These are phyloP conservation scores for Condylura cristata DNA, from an alignment of 2,113 vertebrate species.

Conservation along the genomic window DNA sequence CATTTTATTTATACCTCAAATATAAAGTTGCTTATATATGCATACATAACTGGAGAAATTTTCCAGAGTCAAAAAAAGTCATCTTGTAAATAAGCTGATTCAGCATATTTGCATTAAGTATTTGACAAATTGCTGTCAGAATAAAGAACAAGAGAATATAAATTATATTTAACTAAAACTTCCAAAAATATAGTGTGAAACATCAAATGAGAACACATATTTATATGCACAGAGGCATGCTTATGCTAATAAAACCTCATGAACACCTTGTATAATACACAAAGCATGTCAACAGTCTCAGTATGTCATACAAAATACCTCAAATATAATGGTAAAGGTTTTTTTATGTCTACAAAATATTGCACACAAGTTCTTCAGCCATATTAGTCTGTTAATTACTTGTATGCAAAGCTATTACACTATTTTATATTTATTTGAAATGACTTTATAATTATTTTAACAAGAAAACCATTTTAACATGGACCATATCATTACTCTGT, in stretches of 20 bases:
- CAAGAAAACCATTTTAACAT: neutral
- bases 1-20: neutral
- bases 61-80: neutral
- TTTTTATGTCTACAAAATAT: neutral
- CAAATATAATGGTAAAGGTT: neutral
- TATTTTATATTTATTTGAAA: neutral
- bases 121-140: neutral
- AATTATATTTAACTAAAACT: neutral
- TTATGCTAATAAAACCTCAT: neutral
- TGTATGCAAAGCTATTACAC: neutral
- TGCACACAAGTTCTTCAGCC: neutral
- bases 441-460: neutral
- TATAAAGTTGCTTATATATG: neutral
- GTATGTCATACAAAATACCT: neutral
- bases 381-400: neutral
- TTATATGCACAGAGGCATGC: neutral
- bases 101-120: neutral
- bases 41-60: neutral
- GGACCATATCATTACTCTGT: neutral
- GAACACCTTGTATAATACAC: neutral
- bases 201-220: neutral
- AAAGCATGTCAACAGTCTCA: neutral
- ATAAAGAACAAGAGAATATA: neutral
- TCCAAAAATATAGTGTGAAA: neutral
- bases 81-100: neutral